phyloP scores from a whole-genome alignment of 1,140 invertebrate species.

The Meloidogyne floridensis region DNA sequence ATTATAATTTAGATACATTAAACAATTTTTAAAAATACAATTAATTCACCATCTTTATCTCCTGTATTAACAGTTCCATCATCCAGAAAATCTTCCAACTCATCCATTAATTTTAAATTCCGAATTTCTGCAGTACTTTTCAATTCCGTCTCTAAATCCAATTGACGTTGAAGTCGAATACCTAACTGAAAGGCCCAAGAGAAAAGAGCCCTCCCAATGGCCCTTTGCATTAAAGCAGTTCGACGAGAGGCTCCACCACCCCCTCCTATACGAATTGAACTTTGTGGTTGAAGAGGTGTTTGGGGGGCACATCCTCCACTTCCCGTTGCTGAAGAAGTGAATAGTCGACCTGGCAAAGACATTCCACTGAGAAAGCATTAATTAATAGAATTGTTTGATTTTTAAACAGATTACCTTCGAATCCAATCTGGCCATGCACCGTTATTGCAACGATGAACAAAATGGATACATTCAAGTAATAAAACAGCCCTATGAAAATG shows the following conservation, averaged over 20 bases:
- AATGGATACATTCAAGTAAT: conserved; percentile 88
- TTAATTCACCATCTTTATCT: conserved; percentile 74
- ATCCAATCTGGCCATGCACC: conserved; percentile 96
- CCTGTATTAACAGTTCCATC: conserved; percentile 72
- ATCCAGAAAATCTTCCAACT: conserved; percentile 96
- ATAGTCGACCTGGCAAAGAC: conserved; percentile 8
- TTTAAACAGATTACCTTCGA: conserved; percentile 73
- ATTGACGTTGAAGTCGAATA: conserved; percentile 17
- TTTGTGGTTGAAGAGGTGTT: conserved; percentile 24
- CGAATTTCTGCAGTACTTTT: conserved; percentile 53
- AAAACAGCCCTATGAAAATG: conserved; percentile 84
- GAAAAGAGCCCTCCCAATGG: conserved; percentile 93
- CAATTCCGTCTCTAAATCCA: conserved; percentile 67
- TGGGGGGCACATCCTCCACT: conserved; percentile 61
- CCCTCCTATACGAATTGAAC: conserved; percentile 29
- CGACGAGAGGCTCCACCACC: conserved; percentile 69
- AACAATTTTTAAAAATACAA: not conserved
- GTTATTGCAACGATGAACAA: conserved; percentile 94
- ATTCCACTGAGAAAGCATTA: conserved; percentile 11
- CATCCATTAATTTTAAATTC: conserved; percentile 71
- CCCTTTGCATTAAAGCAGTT: conserved; percentile 81
- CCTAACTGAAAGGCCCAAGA: conserved; percentile 83
- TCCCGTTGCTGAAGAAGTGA: conserved; percentile 51
- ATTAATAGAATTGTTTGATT: conserved; percentile 61
- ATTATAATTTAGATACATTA: too few relatives aligned